These are phyloP conservation scores for Serranus cabrilla DNA, from an alignment of 2,797 vertebrate genomes.

Conservation along the genomic window DNA sequence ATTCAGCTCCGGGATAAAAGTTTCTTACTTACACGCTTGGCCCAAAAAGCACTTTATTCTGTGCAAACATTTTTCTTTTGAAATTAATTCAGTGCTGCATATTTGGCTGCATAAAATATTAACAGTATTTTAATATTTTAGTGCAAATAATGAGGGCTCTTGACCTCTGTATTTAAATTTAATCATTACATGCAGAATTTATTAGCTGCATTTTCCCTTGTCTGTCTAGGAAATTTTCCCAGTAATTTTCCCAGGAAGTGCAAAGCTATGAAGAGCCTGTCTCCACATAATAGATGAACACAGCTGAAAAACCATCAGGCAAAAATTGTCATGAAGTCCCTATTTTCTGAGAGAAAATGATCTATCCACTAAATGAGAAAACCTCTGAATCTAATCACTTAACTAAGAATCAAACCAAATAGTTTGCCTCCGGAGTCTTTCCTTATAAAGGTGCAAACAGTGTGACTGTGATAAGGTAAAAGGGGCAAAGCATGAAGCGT, in stretches of 20 bases:
- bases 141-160: slow-evolving; percentile 82
- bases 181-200: slow-evolving; percentile 83
- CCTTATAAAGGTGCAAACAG: slow-evolving; percentile 11
- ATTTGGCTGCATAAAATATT: slow-evolving; percentile 82
- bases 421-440: slow-evolving; percentile 9
- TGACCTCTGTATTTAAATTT: slow-evolving; percentile 85
- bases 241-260: slow-evolving; percentile 41
- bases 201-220: slow-evolving; percentile 70
- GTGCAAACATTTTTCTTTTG: slow-evolving; percentile 72
- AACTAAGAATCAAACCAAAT: slow-evolving; percentile 9
- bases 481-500: slow-evolving; percentile 48
- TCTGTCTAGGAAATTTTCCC: slow-evolving; percentile 45
- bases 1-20: slow-evolving; percentile 46
- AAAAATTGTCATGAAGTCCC: not conserved
- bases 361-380: slow-evolving; percentile 7
- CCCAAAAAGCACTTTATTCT: slow-evolving; percentile 50
- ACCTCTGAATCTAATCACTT: not conserved
- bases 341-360: not conserved
- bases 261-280: slow-evolving; percentile 25
- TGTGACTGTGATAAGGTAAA: slow-evolving; percentile 33
- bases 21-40: slow-evolving; percentile 42
- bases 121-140: slow-evolving; percentile 84
- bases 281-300: slow-evolving; percentile 46
- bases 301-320: slow-evolving; percentile 23
- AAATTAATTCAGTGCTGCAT: slow-evolving; percentile 73